Conservation (phyloP, 2,113 vertebrate genomes). For the Mormoops blainvillei region DNA sequence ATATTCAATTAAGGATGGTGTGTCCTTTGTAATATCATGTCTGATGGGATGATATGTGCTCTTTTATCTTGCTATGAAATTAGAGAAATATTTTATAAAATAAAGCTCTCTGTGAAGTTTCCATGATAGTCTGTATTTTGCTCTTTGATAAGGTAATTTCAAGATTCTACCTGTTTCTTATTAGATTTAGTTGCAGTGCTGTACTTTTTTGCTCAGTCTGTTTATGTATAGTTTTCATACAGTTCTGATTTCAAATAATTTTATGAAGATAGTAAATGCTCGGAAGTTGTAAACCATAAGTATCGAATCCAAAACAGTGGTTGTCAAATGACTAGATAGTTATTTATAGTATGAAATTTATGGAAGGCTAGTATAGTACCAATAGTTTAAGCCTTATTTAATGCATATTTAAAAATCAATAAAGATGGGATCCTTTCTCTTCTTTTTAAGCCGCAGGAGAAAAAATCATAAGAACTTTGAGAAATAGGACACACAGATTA, state of each 20-base stretch:
- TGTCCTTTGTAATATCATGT: neutral
- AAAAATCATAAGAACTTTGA: neutral
- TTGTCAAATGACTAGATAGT: neutral
- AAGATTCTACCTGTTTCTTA: neutral
- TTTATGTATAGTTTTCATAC: neutral
- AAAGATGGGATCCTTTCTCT: neutral
- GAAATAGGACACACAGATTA: neutral
- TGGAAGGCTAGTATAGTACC: neutral
- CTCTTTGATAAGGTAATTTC: neutral
- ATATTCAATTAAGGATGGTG: rapidly evolving
- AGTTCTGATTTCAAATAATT: constrained; percentile 19
- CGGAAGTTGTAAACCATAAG: neutral
- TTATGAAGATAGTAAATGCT: neutral
- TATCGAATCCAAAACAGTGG: neutral
- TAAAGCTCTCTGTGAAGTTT: constrained; percentile 31
- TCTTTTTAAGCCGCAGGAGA: neutral
- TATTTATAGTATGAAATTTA: neutral
- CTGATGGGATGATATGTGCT: neutral
- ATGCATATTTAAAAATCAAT: neutral
- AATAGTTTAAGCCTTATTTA: neutral
- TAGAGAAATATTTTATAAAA: constrained; percentile 57
- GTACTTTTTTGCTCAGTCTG: neutral
- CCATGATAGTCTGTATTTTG: neutral
- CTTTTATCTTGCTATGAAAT: constrained; percentile 33
- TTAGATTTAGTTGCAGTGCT: neutral